Percentiles rank a stretch among this genome's conserved stretches.
Conservation (phyloP, 2,113 vertebrate species). For the Coryphaenoides rupestris region DNA sequence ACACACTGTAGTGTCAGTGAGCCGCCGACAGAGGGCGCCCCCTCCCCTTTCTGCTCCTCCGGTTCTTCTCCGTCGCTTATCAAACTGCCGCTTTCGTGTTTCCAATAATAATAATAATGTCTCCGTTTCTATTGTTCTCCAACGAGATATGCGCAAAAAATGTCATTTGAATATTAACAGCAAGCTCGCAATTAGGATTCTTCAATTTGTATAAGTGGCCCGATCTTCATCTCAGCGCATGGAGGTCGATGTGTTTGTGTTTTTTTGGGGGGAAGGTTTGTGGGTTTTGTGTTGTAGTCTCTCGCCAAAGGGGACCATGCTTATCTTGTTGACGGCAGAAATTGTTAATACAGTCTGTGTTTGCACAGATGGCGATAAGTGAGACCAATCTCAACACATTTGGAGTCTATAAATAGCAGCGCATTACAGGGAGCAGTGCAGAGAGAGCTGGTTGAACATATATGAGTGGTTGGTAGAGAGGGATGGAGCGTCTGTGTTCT, state of each 20-base stretch:
- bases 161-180: neutral
- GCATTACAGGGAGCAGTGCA: conserved; percentile 38
- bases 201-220: neutral
- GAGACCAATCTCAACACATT: conserved; percentile 32
- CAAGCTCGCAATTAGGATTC: neutral
- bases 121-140: conserved; percentile 31
- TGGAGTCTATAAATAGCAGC: conserved; percentile 48
- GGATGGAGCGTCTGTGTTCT: too few species aligned
- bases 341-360: conserved; percentile 20
- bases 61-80: conserved; percentile 2
- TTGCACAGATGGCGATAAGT: conserved; percentile 43
- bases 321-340: conserved; percentile 22
- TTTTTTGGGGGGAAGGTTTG: neutral
- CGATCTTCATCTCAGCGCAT: neutral
- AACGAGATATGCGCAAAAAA: conserved; percentile 1
- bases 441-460: neutral
- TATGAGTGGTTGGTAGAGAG: too few species aligned
- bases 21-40: conserved; percentile 62
- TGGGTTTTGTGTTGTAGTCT: too few species aligned
- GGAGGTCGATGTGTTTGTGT: neutral
- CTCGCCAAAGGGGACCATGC: neutral
- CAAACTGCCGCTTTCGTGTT: conserved; percentile 14
- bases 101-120: conserved; percentile 17
- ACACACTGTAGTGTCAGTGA: neutral
- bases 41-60: conserved; percentile 27